Evolutionary conservation across 1,140 invertebrate genomes (phyloP).

Genomic region (Caenorhabditis remanei): DNA sequence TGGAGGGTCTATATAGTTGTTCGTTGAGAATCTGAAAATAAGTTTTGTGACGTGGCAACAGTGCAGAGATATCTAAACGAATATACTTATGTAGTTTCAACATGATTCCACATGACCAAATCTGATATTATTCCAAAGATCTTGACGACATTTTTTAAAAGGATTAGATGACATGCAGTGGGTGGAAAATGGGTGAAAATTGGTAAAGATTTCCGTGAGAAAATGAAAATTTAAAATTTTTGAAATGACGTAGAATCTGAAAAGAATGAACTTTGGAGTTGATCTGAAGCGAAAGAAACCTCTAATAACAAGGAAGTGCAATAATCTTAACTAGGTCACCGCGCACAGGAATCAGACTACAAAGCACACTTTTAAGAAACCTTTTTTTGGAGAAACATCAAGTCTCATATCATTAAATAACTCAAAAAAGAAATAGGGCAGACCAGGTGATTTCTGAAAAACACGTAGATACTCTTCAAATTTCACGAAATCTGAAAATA

Average conservation of each 20-base stretch:
- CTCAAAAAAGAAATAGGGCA: not conserved
- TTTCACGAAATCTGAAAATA: not conserved
- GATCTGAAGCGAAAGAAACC: not conserved
- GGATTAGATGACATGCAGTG: not conserved
- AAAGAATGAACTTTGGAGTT: no score
- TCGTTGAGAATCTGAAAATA: not conserved
- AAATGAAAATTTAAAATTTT: not conserved
- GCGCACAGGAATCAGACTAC: not conserved
- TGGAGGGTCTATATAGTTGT: not conserved
- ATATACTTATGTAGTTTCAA: not conserved
- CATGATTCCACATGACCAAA: not conserved
- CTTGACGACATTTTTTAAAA: not conserved
- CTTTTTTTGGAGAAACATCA: not conserved
- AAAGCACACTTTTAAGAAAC: constrained; percentile 3
- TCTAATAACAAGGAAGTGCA: not conserved
- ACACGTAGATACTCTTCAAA: constrained; percentile 21
- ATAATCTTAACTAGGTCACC: not conserved
- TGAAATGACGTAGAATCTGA: no score
- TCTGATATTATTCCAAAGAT: constrained; percentile 1
- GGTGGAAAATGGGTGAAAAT: not conserved
- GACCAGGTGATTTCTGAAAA: not conserved
- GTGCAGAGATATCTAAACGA: not conserved
- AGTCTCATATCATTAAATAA: not conserved
- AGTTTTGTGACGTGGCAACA: not conserved
- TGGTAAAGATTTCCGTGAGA: not conserved